phyloP scores from a whole-genome alignment of 2,888 invertebrate species.

The Ptychoptera albimana region DNA sequence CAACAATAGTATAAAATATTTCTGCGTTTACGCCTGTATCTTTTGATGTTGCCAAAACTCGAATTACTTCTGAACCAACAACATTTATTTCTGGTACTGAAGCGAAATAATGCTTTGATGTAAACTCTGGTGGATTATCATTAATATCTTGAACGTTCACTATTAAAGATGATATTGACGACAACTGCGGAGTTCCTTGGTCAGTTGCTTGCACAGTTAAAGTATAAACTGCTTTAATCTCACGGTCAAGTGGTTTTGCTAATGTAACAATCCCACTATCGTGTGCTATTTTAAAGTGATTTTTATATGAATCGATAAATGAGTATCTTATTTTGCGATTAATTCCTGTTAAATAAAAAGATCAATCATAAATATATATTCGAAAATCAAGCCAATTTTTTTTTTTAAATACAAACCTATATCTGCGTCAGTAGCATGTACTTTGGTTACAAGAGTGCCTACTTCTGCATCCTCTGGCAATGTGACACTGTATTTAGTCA shows the following conservation, averaged over 20 bases:
- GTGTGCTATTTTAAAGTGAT: conserved; percentile 63
- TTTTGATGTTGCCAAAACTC: conserved; percentile 78
- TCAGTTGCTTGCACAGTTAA: conserved; percentile 72
- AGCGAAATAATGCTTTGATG: conserved; percentile 61
- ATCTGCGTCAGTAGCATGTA: conserved; percentile 74
- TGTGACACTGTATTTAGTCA: conserved; percentile 57
- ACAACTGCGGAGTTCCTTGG: conserved; percentile 59
- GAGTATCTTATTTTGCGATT: conserved; percentile 76
- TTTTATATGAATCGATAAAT: conserved; percentile 41
- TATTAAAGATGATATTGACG: conserved; percentile 48
- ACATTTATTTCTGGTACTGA: conserved; percentile 61
- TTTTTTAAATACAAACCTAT: conserved; percentile 33
- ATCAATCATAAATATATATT: too few relatives aligned
- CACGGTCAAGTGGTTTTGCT: conserved; percentile 70
- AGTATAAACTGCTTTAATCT: conserved; percentile 70
- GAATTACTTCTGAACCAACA: conserved; percentile 63
- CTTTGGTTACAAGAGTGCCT: conserved; percentile 76
- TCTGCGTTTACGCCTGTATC: conserved; percentile 90
- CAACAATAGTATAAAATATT: conserved; percentile 72
- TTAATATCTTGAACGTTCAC: conserved; percentile 84
- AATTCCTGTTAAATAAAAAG: conserved; percentile 33
- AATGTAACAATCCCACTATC: conserved; percentile 78
- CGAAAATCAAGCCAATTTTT: too few relatives aligned
- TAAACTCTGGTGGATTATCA: conserved; percentile 93
- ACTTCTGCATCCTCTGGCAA: conserved; percentile 77